Evolutionary conservation across 2,888 invertebrate genomes (phyloP).

Genomic region (Drosophila greeni): DNA sequence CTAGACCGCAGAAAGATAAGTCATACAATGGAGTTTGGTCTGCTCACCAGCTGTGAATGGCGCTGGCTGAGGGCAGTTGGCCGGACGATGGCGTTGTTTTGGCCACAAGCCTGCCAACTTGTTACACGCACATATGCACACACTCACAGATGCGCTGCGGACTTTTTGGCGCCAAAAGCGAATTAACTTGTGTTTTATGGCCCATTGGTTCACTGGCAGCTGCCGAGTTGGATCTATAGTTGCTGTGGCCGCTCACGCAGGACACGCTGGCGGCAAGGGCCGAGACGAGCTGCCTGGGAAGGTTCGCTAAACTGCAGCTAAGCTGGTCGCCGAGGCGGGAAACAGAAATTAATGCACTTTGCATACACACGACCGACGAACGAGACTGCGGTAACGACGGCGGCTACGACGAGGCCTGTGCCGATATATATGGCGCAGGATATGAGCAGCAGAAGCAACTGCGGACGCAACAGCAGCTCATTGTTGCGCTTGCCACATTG

Average conservation of each 20-base stretch:
- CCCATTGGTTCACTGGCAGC: constrained; percentile 34
- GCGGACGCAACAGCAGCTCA: constrained; percentile 59
- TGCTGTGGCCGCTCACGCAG: background rate
- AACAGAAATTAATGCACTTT: constrained; percentile 71
- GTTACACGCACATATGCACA: constrained; percentile 50
- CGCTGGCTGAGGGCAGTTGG: background rate
- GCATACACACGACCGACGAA: constrained; percentile 66
- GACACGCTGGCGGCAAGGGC: constrained; percentile 1
- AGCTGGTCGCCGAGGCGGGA: constrained; percentile 56
- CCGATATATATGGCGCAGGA: constrained; percentile 16
- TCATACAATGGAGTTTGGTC: background rate
- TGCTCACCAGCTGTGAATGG: background rate
- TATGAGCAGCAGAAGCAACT: constrained; percentile 30
- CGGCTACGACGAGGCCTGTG: constrained; percentile 13
- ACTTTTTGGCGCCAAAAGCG: constrained; percentile 64
- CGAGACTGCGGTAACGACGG: constrained; percentile 29
- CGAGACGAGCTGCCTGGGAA: constrained; percentile 57
- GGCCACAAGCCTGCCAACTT: constrained; percentile 55
- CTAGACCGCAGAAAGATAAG: background rate
- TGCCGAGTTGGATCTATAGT: background rate
- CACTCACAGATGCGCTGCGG: constrained; percentile 23
- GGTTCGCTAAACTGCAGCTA: constrained; percentile 69
- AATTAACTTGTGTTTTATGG: constrained; percentile 33
- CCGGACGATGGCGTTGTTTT: constrained; percentile 11
- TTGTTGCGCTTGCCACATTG: constrained; percentile 75